Percentiles rank a stretch among this genome's conserved stretches.
phyloP scores from a whole-genome alignment of 2,113 vertebrate species.

The Odontophorus gujanensis region DNA sequence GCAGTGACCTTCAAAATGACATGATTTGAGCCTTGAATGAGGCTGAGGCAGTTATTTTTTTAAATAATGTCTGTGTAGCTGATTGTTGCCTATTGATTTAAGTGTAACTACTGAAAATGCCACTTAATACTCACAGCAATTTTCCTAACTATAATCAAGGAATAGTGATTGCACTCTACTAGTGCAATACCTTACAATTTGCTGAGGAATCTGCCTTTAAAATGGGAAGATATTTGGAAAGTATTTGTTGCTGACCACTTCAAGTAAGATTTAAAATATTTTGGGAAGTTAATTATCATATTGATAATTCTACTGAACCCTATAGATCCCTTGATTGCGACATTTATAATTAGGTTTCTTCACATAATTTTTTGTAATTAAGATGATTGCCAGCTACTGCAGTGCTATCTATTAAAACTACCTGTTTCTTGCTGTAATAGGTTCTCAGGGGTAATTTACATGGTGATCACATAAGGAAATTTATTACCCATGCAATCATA shows the following conservation, averaged over 20 bases:
- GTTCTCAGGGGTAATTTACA: slow-evolving; percentile 15
- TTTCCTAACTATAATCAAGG: not conserved
- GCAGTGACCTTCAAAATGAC: not conserved
- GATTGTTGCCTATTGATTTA: not conserved
- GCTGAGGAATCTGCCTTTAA: not conserved
- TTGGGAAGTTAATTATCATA: not conserved
- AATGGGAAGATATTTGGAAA: not conserved
- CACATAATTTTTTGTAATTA: slow-evolving; percentile 31
- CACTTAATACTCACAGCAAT: not conserved
- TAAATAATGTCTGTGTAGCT: not conserved
- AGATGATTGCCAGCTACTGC: not conserved
- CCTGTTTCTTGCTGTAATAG: not conserved
- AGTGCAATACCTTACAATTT: not conserved
- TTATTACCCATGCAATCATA: not conserved
- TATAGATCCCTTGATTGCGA: not conserved
- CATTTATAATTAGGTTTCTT: not conserved
- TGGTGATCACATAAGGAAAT: slow-evolving; percentile 8
- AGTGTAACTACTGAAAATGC: not conserved
- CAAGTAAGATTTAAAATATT: not conserved
- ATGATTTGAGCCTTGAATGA: not conserved
- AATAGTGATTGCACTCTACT: not conserved
- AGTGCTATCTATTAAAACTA: slow-evolving; percentile 7
- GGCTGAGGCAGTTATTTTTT: not conserved
- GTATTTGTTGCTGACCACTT: not conserved
- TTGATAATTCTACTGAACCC: not conserved